These are phyloP conservation scores for Hystrix brachyura DNA, from an alignment of 2,113 vertebrate genomes.

Conservation along the genomic window DNA sequence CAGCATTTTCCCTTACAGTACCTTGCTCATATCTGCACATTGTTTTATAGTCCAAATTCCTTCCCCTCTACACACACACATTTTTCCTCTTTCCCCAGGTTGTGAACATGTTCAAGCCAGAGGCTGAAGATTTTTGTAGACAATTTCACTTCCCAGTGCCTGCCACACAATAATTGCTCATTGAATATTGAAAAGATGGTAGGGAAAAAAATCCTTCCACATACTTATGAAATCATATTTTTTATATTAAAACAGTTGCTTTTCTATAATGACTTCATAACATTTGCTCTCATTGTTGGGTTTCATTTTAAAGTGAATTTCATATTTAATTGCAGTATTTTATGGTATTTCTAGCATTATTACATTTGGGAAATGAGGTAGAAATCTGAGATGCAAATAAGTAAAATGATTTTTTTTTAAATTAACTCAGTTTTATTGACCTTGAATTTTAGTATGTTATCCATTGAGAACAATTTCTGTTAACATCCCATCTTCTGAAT, in stretches of 20 bases:
- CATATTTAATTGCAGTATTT: conserved; percentile 75
- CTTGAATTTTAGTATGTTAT: conserved; percentile 56
- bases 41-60: not conserved
- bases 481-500: conserved; percentile 3
- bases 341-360: conserved; percentile 71
- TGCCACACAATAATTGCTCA: conserved; percentile 23
- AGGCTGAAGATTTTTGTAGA: not conserved
- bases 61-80: not conserved
- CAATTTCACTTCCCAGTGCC: not conserved
- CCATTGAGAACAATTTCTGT: conserved; percentile 53
- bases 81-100: not conserved
- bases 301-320: conserved; percentile 71
- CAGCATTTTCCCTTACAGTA: not conserved
- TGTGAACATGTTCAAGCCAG: not conserved
- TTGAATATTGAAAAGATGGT: not conserved
- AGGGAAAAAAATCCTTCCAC: not conserved
- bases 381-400: conserved; percentile 74
- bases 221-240: conserved; percentile 42
- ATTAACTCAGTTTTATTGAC: conserved; percentile 63
- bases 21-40: not conserved
- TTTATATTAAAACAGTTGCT: conserved; percentile 50
- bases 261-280: conserved; percentile 57
- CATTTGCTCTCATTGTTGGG: conserved; percentile 64
- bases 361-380: conserved; percentile 77
- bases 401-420: conserved; percentile 58